Conservation (phyloP, 2,888 invertebrate species). For the Drosophila multiciliata region DNA sequence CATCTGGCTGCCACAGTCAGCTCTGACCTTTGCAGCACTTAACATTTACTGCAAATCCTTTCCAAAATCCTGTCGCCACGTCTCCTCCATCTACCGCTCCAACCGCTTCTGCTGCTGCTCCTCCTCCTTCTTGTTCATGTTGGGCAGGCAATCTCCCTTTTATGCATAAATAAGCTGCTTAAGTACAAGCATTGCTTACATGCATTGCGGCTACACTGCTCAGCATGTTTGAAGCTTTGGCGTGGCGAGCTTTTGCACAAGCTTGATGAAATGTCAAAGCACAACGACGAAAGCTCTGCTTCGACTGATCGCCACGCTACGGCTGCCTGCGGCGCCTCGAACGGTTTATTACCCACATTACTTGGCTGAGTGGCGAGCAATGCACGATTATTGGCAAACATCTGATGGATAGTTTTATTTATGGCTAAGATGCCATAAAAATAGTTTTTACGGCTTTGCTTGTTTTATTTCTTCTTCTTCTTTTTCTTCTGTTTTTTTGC, state of each 20-base stretch:
- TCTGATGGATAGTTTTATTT: constrained; percentile 34
- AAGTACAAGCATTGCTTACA: constrained; percentile 8
- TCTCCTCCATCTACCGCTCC: constrained; percentile 7
- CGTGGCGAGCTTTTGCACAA: constrained; percentile 34
- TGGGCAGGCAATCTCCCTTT: constrained; percentile 15
- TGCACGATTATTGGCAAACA: constrained; percentile 50
- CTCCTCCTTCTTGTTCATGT: neutral
- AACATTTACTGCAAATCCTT: constrained; percentile 44
- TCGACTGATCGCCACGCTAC: constrained; percentile 15
- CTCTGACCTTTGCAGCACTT: constrained; percentile 47
- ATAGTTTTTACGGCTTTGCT: constrained; percentile 36
- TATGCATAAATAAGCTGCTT: constrained; percentile 51
- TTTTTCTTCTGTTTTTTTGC: neutral
- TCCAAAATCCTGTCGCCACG: constrained; percentile 43
- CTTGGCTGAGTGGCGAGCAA: constrained; percentile 70
- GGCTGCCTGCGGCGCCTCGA: constrained; percentile 28
- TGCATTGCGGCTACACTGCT: constrained; percentile 32
- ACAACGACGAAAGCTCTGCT: constrained; percentile 45
- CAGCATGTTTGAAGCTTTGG: constrained; percentile 27
- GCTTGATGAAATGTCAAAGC: constrained; percentile 61
- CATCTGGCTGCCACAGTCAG: constrained; percentile 36
- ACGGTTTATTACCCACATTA: constrained; percentile 63
- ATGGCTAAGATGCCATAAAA: constrained; percentile 52
- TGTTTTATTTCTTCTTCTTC: constrained; percentile 9
- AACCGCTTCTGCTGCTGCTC: neutral